Evolutionary conservation across 2,113 vertebrate species (phyloP).

Genomic region (Podarcis muralis): DNA sequence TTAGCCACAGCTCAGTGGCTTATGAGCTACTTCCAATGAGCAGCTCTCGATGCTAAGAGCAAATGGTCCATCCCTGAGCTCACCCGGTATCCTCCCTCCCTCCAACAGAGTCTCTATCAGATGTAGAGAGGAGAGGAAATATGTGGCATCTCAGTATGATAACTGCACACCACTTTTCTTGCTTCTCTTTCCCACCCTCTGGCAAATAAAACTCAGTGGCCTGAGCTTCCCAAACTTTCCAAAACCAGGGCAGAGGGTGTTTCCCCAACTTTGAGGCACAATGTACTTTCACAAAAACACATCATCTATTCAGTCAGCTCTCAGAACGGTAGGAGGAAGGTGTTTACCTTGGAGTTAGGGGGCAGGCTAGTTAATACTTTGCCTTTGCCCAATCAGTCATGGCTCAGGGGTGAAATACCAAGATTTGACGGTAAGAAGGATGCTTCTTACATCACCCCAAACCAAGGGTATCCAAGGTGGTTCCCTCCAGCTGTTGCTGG

Average conservation of each 20-base stretch:
- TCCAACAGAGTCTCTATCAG: neutral
- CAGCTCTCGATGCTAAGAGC: neutral
- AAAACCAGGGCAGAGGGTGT: neutral
- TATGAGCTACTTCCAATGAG: neutral
- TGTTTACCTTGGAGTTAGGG: neutral
- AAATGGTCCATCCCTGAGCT: neutral
- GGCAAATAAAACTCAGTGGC: neutral
- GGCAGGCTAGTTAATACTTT: neutral
- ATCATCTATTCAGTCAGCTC: neutral
- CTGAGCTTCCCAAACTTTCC: neutral
- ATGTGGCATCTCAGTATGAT: neutral
- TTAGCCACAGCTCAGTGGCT: neutral
- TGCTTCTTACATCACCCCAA: neutral
- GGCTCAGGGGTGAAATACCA: neutral
- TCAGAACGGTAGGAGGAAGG: neutral
- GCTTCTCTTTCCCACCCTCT: neutral
- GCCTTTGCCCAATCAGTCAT: neutral
- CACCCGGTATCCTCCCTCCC: neutral
- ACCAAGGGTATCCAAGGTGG: too few relatives aligned
- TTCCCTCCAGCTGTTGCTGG: too few relatives aligned
- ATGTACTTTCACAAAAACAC: neutral
- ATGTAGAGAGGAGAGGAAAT: neutral
- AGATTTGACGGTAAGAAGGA: neutral
- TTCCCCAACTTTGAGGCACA: neutral
- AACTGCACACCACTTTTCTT: neutral